Evolutionary conservation across 2,113 vertebrate genomes (phyloP), one percentile per base, ranked within the genome.

Genomic region (Ophiodon elongatus): DNA sequence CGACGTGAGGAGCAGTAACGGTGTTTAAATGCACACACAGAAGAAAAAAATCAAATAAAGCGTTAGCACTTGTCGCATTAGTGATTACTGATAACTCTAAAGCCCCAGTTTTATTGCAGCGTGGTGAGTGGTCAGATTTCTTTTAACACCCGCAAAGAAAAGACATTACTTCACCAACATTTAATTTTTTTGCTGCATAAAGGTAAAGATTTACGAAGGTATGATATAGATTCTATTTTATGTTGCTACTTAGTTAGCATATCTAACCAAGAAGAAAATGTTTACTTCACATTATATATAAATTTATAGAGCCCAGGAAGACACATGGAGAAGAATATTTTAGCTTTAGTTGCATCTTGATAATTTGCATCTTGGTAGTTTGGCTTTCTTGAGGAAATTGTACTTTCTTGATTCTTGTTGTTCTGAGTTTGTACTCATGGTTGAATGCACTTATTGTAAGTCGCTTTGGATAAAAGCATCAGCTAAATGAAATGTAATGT

Each of bases 21-120:
- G 45, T 69, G 43, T 80, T 45, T 62, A 39, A 68, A 79, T 60
- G 65, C 47, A 69, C 37, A 33, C 39, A 37, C 41, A 31, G 3
- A 52, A 19, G 62, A 29, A 45, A 74, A 4, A 15, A 62, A 66
- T 71, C 8, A 6, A 47, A 52, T 39, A 21, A 60, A 43, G 11
- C 0, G 6, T 41, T 72, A 56, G 56, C 31, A 25, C 31, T 41
- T n/a, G 47, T 57, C 6, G 4, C 47, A 64, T 43, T 37, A 31
- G 35, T 43, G 50, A 52, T 23, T 52, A 23, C 45, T 52, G 10
- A 60, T 65, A 29, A 66, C 57, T 33, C 43, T 63, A 56, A 47
- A 75, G 52, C 29, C 2, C 31, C 21, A 21, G 31, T 67, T 79
- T n/a, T 25, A 17, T 56, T 65, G 54, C 21, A 52, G 11, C 31